Evolutionary conservation across 2,797 vertebrate genomes (phyloP), one percentile per base, ranked within the genome.

Genomic region (Chaetophractus vellerosus): DNA sequence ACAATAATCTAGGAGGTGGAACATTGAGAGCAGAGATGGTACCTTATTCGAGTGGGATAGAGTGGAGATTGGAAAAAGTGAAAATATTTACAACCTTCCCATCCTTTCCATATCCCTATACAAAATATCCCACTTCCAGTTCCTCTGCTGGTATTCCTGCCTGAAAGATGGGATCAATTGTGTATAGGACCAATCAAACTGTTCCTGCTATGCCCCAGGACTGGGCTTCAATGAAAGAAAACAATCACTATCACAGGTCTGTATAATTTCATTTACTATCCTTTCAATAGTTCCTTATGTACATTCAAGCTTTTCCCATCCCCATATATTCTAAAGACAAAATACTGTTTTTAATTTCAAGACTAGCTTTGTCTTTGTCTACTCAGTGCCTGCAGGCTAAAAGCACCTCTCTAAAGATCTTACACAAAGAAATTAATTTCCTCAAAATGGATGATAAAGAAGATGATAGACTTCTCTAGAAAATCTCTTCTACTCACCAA

Each of bases 401-500:
- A 86, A 26, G 19, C 3, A 88, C 2, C 21, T 87, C 6, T 68
- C 24, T 83, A 63, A 79, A 74, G 21, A 82, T 52, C 21, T 90
- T 91, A 69, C 33, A 88, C 38, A 74, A 88, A 93, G 28, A 76
- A 93, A 59, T 87, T 31, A 74, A 14, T 36, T 88, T 63, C 9
- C 36, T 57, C 26, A 31, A 48, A 88, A 57, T 72, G 8, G 26
- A 82, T 59, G 36, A 87, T 71, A 68, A 96, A 78, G 63, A 96
- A 78, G 63, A 90, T 48, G 88, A 74, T 45, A 81, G 52, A 59
- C 8, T 76, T 96, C 64, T 80, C n/a, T 84, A 74, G 52, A 93
- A 88, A 96, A 85, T 75, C 28, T 86, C 78, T 88, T 90, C 64
- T 95, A 99, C 99, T 99, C 98, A 99, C 99, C 98, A 99, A 98